Evolutionary conservation across 2,113 vertebrate species (phyloP).

Genomic region (Octodon degus): DNA sequence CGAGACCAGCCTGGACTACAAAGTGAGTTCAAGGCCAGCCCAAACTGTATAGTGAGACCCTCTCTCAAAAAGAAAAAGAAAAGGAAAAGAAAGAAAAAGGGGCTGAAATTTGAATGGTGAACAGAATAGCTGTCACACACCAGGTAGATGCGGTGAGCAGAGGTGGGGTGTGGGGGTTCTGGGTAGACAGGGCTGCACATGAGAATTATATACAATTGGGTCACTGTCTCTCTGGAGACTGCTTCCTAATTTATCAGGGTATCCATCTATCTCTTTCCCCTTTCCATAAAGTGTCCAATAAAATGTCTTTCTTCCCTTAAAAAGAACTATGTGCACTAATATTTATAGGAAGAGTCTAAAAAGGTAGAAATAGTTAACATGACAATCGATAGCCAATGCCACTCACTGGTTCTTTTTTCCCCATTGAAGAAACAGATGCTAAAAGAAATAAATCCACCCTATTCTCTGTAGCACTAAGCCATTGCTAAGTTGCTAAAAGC

Average conservation of each 20-base stretch:
- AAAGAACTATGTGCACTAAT: background rate
- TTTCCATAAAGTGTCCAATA: background rate
- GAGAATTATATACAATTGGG: background rate
- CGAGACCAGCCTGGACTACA: too few species aligned
- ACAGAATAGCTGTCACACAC: background rate
- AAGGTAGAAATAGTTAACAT: background rate
- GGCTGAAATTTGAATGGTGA: background rate
- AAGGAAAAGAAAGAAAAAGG: background rate
- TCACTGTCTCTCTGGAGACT: background rate
- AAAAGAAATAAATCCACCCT: background rate
- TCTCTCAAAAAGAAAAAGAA: too few species aligned
- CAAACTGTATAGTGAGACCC: too few species aligned
- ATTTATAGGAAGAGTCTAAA: constrained; percentile 9
- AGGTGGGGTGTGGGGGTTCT: background rate
- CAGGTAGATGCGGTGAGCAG: background rate
- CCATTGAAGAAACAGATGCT: background rate
- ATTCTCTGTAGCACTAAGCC: too few species aligned
- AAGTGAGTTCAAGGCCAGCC: too few species aligned
- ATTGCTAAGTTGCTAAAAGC: background rate
- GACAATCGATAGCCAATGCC: background rate
- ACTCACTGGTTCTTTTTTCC: background rate
- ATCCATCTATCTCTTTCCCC: background rate
- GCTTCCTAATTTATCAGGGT: too few species aligned
- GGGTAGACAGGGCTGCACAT: background rate
- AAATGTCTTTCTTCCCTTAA: background rate